A percentile compares a stretch with the other conserved stretches of the same genome.
phyloP scores from a whole-genome alignment of 2,888 invertebrate genomes.

The Eilema griseolum region DNA sequence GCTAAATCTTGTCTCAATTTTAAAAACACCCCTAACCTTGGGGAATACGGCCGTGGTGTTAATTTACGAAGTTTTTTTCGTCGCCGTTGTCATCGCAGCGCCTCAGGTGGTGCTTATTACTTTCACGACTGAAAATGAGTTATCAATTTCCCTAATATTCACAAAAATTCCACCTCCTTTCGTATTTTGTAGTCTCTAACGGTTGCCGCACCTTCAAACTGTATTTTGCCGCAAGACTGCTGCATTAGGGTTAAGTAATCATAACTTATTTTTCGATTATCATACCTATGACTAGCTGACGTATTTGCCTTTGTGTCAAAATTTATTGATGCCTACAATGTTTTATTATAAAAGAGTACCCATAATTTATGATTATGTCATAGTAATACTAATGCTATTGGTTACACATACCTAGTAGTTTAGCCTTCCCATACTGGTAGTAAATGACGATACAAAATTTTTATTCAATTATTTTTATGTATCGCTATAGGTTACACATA shows the following conservation, averaged over 20 bases:
- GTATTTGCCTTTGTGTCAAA: not conserved
- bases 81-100: not conserved
- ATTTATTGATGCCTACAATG: not conserved
- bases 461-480: too few species aligned
- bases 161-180: conserved; percentile 6
- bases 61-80: not conserved
- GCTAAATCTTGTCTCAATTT: not conserved
- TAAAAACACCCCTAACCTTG: not conserved
- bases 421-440: too few species aligned
- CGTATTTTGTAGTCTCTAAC: conserved; percentile 16
- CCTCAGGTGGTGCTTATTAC: conserved; percentile 13
- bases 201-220: conserved; percentile 7
- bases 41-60: not conserved
- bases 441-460: too few species aligned
- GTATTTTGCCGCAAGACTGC: not conserved
- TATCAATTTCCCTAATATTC: conserved; percentile 22
- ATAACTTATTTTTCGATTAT: conserved; percentile 15
- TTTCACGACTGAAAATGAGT: conserved; percentile 15
- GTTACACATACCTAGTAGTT: too few species aligned
- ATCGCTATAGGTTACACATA: too few species aligned
- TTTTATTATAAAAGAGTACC: not conserved
- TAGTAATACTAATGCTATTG: too few species aligned
- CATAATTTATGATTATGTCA: too few species aligned
- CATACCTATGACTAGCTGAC: not conserved
- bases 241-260: not conserved